Evolutionary conservation across 2,113 vertebrate species (phyloP).

Genomic region (Felis catus): F.catus_Fca126_mat1.0 CM031420.1:91543501-91544000

Average conservation of each 20-base stretch:
- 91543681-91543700: conserved; percentile 5
- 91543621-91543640: not conserved
- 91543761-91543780: not conserved
- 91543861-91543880: not conserved
- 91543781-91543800: not conserved
- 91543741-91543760: not conserved
- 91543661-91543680: not conserved
- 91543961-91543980: not conserved
- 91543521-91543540: not conserved
- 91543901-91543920: not conserved
- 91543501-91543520: not conserved
- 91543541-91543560: not conserved
- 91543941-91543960: not conserved
- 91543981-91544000: not conserved
- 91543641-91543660: not conserved
- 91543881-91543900: conserved; percentile 13
- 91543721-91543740: not conserved
- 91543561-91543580: too few relatives aligned
- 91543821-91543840: not conserved
- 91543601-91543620: not conserved
- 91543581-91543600: not conserved
- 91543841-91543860: not conserved
- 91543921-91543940: not conserved
- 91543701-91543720: not conserved
- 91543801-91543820: not conserved